A percentile compares a stretch with the other conserved stretches of the same genome.
Evolutionary conservation across 30 jellyfish, hydroid and myxozoan genomes (phyloP).

Genomic region (Aurelia sp.): DNA sequence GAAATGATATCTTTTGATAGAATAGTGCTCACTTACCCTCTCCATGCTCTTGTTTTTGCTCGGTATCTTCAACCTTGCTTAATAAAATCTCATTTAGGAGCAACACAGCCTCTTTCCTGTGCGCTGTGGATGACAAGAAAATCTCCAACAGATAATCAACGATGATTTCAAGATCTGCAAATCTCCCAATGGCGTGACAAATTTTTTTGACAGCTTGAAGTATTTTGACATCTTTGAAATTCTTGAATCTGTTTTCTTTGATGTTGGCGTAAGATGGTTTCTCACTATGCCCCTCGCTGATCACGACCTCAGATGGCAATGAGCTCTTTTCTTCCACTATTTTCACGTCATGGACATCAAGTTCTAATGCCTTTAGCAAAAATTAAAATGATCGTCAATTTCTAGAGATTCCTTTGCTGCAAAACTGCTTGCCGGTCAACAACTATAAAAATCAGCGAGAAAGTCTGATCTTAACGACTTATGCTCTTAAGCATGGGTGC

Average conservation of each 20-base stretch:
- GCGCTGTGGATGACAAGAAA: conserved; percentile 38
- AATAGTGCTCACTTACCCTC: no score
- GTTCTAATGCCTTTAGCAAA: conserved; percentile 68
- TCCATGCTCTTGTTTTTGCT: no score
- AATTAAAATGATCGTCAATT: neutral
- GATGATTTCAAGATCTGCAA: conserved; percentile 62
- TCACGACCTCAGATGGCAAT: conserved; percentile 28
- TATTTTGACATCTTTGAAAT: conserved; percentile 51
- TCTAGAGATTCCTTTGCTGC: no score
- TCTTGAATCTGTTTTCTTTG: conserved; percentile 50
- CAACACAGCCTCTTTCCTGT: conserved; percentile 69
- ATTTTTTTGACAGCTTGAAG: conserved; percentile 41
- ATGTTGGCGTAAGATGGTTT: neutral
- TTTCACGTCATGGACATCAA: conserved; percentile 63
- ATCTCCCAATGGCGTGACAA: conserved; percentile 54
- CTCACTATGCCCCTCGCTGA: neutral
- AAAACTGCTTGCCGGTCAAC: no score
- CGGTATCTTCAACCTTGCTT: neutral
- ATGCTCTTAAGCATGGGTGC: no score
- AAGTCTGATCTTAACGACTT: no score
- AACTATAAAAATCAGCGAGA: no score
- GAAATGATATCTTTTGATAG: no score
- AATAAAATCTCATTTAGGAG: conserved; percentile 65
- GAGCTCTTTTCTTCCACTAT: conserved; percentile 70
- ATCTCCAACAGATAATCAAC: conserved; percentile 83